Evolutionary conservation across 2,113 vertebrate genomes (phyloP), one percentile per base, ranked within the genome.

Genomic region (Corydoras sp.): DNA sequence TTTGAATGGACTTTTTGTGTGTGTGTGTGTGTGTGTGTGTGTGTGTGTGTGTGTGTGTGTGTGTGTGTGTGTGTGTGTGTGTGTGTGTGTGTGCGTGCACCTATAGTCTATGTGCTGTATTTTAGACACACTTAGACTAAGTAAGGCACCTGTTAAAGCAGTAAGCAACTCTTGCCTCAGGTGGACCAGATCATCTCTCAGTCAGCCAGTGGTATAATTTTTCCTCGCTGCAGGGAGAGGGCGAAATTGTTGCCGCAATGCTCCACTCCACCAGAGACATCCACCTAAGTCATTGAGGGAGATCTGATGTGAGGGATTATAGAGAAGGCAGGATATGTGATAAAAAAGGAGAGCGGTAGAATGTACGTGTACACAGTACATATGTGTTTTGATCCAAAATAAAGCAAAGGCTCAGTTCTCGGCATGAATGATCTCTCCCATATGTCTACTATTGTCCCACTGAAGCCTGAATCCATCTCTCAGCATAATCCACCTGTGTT

Each of bases 131-230:
- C n/a, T n/a, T n/a, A n/a, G 18, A 24, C 18, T 24, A 24, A 24
- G 18, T 15, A 9, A 66, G 48, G 48, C 63, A 66, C 24, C 15
- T 65, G 64, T 54, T 67, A 54, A 73, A 55, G 30, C 53, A 58
- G 18, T 14, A 51, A 48, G 54, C 18, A 48, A 24, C 53, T 49
- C 53, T 67, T 49, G 71, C 76, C 61, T 71, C 43, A 61, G 74
- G 74, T 50, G 53, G 71, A 62, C 59, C 49, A 62, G 73, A 85
- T 79, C 76, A 84, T 81, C 72, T 60, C 80, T 80, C 72, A 84
- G 75, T 77, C 82, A 81, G 80, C 81, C 80, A 86, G 83, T 76
- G 53, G 77, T 84, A 80, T 86, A 86, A 87, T 89, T 88, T 85
- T 87, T 86, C 83, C 81, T 86, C 82, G 70, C 83, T 29, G 82